Conservation (phyloP, 2,888 invertebrate species). For the Temnothorax unifasciatus region DNA sequence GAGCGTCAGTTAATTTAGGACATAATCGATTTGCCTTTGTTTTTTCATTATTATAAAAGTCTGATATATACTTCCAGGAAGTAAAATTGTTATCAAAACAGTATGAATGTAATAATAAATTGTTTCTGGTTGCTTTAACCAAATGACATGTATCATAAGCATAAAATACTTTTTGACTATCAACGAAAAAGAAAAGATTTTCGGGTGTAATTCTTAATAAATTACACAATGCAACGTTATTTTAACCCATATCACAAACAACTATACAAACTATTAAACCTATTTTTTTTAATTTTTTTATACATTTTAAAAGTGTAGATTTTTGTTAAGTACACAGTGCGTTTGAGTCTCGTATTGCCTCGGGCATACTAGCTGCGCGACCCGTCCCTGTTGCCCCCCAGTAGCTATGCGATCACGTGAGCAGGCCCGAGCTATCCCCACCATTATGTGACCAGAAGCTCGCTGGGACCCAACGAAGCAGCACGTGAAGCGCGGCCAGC, state of each 20-base stretch:
- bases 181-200: not conserved
- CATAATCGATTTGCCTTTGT: not conserved
- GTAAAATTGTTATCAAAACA: not conserved
- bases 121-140: not conserved
- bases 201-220: not conserved
- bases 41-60: not conserved
- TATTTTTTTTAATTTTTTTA: not conserved
- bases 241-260: slow-evolving; percentile 2
- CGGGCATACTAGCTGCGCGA: too few species aligned
- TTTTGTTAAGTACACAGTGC: too few species aligned
- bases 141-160: slow-evolving; percentile 1
- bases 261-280: not conserved
- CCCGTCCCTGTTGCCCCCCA: too few species aligned
- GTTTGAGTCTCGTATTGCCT: too few species aligned
- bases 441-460: too few species aligned
- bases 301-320: not conserved
- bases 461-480: too few species aligned
- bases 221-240: not conserved
- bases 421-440: too few species aligned
- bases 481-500: too few species aligned
- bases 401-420: too few species aligned
- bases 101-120: not conserved
- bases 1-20: not conserved
- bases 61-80: not conserved
- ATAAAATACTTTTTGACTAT: slow-evolving; percentile 9